Percentiles rank a stretch among this genome's conserved stretches.
These are phyloP conservation scores for Dryoscopus gambensis DNA, from an alignment of 2,113 vertebrate species.

Conservation along the genomic window DNA sequence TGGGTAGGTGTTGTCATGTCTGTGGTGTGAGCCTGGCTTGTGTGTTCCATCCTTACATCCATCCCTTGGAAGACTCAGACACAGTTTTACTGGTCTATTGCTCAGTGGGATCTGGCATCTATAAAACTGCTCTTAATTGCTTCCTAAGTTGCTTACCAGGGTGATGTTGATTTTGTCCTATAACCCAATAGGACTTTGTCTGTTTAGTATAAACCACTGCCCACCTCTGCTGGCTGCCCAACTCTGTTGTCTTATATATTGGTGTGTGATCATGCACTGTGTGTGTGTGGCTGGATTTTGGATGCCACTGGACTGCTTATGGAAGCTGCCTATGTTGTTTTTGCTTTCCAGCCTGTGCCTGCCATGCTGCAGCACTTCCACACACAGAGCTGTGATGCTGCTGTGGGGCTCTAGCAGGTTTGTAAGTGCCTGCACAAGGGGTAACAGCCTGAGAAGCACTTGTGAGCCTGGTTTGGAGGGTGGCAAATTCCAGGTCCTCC, in stretches of 20 bases:
- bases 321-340: fast-evolving
- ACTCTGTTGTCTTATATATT: neutral
- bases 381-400: neutral
- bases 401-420: neutral
- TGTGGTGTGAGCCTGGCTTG: neutral
- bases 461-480: neutral
- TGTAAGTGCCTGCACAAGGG: fast-evolving
- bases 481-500: neutral
- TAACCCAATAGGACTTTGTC: neutral
- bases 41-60: neutral
- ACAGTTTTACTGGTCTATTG: conserved; percentile 9
- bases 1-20: neutral
- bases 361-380: neutral
- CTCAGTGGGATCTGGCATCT: conserved; percentile 17
- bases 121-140: conserved; percentile 54
- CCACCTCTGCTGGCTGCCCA: too few relatives aligned
- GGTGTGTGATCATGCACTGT: neutral
- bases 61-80: conserved; percentile 3
- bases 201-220: neutral
- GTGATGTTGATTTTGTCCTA: neutral
- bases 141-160: conserved; percentile 1
- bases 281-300: neutral
- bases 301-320: neutral
- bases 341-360: neutral
- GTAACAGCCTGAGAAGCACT: neutral